phyloP scores from a whole-genome alignment of 2,113 vertebrate species.

The Otus sunia region DNA sequence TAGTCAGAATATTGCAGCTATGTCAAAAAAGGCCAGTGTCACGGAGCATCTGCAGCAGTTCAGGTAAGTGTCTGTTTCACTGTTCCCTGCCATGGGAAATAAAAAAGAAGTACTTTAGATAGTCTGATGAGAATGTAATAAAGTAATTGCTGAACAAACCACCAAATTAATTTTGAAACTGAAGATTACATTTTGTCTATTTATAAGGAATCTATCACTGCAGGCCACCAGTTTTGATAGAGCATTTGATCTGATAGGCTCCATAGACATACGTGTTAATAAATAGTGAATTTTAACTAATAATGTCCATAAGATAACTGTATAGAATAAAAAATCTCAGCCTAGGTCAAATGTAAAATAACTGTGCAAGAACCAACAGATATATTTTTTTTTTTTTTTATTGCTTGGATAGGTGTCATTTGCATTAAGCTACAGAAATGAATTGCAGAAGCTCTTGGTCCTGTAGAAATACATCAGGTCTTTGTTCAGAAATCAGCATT shows the following conservation, averaged over 20 bases:
- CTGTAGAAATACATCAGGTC: background rate
- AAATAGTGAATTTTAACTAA: background rate
- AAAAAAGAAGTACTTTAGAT: background rate
- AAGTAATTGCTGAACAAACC: background rate
- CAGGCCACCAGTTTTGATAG: background rate
- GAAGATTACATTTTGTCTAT: background rate
- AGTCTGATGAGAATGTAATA: background rate
- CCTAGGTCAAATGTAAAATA: background rate
- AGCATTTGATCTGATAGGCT: background rate
- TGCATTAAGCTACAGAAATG: background rate
- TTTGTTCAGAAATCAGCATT: background rate
- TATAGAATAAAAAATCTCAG: background rate
- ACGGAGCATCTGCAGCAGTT: background rate
- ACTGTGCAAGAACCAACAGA: background rate
- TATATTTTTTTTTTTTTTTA: background rate
- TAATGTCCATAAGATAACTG: background rate
- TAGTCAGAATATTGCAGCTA: background rate
- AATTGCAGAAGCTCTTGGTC: background rate
- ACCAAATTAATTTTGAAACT: background rate
- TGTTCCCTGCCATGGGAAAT: background rate
- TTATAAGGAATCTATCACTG: background rate
- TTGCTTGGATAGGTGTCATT: background rate
- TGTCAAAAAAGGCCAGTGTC: background rate
- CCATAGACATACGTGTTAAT: background rate
- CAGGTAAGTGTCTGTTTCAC: background rate